Conservation (phyloP, 2,113 vertebrate species). For the Antechinus flavipes region DNA sequence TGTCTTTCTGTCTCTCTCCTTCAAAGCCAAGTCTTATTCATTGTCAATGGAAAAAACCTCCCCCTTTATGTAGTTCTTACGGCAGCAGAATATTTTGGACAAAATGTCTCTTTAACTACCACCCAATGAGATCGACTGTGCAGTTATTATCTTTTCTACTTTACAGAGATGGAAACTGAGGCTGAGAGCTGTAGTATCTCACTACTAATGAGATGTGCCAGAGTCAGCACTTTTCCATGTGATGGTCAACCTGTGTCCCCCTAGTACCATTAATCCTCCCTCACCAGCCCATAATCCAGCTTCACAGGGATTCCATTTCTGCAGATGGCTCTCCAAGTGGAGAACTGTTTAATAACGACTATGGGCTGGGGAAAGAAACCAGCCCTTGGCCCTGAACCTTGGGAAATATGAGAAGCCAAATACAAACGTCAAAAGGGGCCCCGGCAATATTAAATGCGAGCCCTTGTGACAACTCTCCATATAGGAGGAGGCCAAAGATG, state of each 20-base stretch:
- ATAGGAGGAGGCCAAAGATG: background rate
- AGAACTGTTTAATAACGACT: slow-evolving; percentile 14
- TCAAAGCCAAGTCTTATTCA: background rate
- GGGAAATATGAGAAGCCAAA: background rate
- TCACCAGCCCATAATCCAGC: accelerated
- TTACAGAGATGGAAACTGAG: background rate
- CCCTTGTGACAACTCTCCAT: background rate
- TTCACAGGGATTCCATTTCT: background rate
- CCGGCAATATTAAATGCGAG: accelerated
- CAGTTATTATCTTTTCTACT: background rate
- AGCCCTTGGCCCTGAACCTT: background rate
- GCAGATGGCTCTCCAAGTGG: background rate
- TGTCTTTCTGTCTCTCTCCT: too few relatives aligned
- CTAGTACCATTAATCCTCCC: background rate
- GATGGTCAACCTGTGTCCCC: background rate
- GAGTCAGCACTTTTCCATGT: background rate
- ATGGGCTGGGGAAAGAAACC: background rate
- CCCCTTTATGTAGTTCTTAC: background rate
- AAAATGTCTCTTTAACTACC: background rate
- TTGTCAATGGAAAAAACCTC: background rate
- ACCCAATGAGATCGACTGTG: background rate
- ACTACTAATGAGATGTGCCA: background rate
- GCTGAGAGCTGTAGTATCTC: background rate
- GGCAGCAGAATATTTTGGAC: background rate
- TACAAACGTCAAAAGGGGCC: background rate